A percentile compares a stretch with the other conserved stretches of the same genome.
Conservation (phyloP, 2,113 vertebrate genomes). For the Grallaria varia region DNA sequence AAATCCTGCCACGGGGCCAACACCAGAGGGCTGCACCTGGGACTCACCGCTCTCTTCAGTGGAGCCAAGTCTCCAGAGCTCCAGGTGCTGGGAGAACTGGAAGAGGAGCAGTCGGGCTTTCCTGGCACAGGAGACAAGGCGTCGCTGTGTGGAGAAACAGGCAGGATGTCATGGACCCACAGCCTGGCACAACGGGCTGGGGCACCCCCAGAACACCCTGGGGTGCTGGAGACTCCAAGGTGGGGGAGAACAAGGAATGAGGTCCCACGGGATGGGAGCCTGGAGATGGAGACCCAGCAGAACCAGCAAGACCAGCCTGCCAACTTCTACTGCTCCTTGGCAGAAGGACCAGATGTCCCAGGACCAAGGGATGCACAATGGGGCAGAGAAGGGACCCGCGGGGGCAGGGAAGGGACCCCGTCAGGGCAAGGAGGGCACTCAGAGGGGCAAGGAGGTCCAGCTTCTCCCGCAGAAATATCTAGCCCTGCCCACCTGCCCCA, state of each 20-base stretch:
- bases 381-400: neutral
- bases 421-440: neutral
- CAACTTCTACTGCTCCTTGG: neutral
- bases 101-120: conserved; percentile 88
- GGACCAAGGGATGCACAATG: rapidly evolving
- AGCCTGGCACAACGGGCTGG: neutral
- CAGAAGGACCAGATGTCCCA: neutral
- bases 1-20: neutral
- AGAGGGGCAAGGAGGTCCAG: neutral
- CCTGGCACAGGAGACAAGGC: conserved; percentile 87
- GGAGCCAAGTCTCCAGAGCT: conserved; percentile 92
- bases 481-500: neutral
- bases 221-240: neutral
- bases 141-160: conserved; percentile 69
- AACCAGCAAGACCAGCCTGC: conserved; percentile 12
- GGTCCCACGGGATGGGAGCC: neutral
- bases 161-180: neutral
- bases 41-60: conserved; percentile 79
- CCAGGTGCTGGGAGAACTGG: conserved; percentile 89
- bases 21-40: rapidly evolving
- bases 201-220: rapidly evolving
- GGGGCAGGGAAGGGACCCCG: neutral
- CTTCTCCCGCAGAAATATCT: neutral
- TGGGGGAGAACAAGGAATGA: neutral
- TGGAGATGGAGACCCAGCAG: neutral